These are phyloP conservation scores for Artemia franciscana DNA, from an alignment of 1,140 invertebrate genomes.

Conservation along the genomic window DNA sequence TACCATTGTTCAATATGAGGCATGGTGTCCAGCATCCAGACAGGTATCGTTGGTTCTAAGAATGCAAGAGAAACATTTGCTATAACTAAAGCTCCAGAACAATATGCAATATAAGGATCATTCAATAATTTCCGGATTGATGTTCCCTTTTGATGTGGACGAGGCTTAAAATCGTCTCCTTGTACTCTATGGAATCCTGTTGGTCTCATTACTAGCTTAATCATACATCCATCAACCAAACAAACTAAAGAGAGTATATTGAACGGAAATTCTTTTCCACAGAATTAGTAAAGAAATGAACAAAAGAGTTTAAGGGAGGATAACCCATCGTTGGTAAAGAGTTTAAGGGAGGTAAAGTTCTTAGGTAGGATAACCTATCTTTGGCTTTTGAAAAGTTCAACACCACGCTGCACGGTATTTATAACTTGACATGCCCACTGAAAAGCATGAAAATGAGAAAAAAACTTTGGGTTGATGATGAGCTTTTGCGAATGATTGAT, in stretches of 20 bases:
- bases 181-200: no score
- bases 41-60: slow-evolving; percentile 88
- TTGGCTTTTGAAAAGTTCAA: no score
- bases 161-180: no score
- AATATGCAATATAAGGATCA: slow-evolving; percentile 91
- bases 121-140: slow-evolving; percentile 85
- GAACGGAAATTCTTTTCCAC: slow-evolving; percentile 93
- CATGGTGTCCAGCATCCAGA: slow-evolving; percentile 94
- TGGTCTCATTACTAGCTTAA: slow-evolving; percentile 89
- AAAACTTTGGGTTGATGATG: no score
- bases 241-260: slow-evolving; percentile 83
- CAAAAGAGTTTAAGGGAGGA: no score
- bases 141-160: slow-evolving; percentile 29
- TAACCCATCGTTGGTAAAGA: no score
- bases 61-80: slow-evolving; percentile 96
- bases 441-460: no score
- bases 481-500: no score
- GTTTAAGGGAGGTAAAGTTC: no score
- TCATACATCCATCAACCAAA: slow-evolving; percentile 72
- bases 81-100: slow-evolving; percentile 92
- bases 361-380: no score
- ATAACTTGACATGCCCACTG: no score
- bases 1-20: slow-evolving; percentile 90
- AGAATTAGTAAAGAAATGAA: slow-evolving; percentile 88
- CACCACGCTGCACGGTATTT: no score